phyloP scores from a whole-genome alignment of 2,113 vertebrate genomes.

The Platichthys stellatus region DNA sequence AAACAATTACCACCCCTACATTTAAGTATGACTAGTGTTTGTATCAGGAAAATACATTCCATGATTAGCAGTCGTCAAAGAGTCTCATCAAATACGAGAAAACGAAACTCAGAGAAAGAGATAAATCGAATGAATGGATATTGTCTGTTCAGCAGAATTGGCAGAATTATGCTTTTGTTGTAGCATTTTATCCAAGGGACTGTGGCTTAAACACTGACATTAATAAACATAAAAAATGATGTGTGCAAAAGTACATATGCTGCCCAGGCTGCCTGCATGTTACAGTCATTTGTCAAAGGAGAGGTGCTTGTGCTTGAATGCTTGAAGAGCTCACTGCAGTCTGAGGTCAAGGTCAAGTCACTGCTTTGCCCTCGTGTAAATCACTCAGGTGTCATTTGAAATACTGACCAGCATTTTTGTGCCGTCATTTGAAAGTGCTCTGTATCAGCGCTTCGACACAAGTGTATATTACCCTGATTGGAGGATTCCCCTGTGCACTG shows the following conservation, averaged over 20 bases:
- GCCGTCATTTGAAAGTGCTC: slow-evolving; percentile 2
- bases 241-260: background rate
- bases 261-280: slow-evolving; percentile 8
- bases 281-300: slow-evolving; percentile 1
- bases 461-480: slow-evolving; percentile 1
- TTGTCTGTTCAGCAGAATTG: background rate
- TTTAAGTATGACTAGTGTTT: too few species aligned
- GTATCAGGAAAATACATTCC: too few species aligned
- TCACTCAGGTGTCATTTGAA: slow-evolving; percentile 21
- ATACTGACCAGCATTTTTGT: background rate
- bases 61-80: too few species aligned
- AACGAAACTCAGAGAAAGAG: too few species aligned
- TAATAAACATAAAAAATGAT: too few species aligned
- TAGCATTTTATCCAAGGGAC: too few species aligned
- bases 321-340: slow-evolving; percentile 1
- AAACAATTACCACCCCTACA: too few species aligned
- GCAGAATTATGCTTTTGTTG: too few species aligned
- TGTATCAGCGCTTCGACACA: background rate
- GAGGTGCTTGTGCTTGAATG: background rate
- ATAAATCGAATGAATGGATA: too few species aligned
- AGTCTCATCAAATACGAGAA: too few species aligned
- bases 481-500: background rate
- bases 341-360: slow-evolving; percentile 14
- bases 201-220: too few species aligned
- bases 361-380: slow-evolving; percentile 20